A percentile compares a stretch with the other conserved stretches of the same genome.
Conservation (phyloP, 2,888 invertebrate species). For the Tromatobia lineatoria region DNA sequence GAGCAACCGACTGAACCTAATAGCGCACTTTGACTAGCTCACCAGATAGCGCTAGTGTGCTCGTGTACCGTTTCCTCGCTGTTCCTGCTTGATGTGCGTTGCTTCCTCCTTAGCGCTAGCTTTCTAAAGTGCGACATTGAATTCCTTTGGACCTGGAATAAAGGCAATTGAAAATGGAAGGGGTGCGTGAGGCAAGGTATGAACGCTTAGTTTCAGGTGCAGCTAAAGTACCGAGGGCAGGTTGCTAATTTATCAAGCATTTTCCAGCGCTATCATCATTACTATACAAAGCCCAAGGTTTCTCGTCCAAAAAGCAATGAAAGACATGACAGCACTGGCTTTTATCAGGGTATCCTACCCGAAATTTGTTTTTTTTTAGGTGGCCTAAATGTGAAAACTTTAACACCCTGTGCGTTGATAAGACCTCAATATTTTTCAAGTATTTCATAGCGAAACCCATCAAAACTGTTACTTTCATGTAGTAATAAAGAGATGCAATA, state of each 20-base stretch:
- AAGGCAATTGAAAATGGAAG: neutral
- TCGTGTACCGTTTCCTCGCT: slow-evolving; percentile 4
- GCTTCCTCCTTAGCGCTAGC: neutral
- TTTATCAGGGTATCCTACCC: neutral
- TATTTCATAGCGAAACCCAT: neutral
- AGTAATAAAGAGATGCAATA: slow-evolving; percentile 21
- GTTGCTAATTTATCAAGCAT: neutral
- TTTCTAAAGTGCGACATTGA: neutral
- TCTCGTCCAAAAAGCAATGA: neutral
- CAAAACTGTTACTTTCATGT: neutral
- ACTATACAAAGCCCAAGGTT: neutral
- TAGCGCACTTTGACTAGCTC: slow-evolving; percentile 47
- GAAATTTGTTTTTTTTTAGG: neutral
- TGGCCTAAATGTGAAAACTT: neutral
- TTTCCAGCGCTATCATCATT: neutral
- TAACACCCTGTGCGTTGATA: neutral
- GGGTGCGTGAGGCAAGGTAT: neutral
- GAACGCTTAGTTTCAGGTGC: neutral
- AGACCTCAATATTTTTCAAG: neutral
- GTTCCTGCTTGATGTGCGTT: neutral
- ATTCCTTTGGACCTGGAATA: neutral
- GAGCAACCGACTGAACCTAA: slow-evolving; percentile 53
- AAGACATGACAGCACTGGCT: neutral
- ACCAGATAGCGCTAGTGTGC: neutral
- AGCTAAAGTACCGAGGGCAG: neutral